Percentiles rank a stretch among this genome's conserved stretches.
Evolutionary conservation across 2,888 invertebrate species (phyloP).

Genomic region (Agrotis puta): DNA sequence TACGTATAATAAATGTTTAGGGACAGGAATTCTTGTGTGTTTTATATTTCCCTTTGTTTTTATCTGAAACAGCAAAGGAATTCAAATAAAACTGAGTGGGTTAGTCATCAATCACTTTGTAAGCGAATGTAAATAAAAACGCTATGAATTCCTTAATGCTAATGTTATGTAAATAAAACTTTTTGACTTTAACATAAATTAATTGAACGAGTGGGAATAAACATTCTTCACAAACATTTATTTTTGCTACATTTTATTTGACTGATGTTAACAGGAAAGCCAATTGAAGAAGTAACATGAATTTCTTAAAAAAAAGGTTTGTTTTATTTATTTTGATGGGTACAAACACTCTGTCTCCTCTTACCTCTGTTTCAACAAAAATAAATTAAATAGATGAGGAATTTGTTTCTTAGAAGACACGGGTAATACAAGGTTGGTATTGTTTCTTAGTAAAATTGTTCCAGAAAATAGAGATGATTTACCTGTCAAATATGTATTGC

Average conservation of each 20-base stretch:
- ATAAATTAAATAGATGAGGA: constrained; percentile 19
- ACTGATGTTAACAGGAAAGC: constrained; percentile 8
- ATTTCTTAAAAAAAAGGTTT: constrained; percentile 33
- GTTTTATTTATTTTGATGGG: constrained; percentile 38
- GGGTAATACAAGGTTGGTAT: neutral
- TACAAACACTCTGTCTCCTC: constrained; percentile 18
- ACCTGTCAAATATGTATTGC: no score
- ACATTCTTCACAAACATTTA: constrained; percentile 5
- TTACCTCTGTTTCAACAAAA: constrained; percentile 28
- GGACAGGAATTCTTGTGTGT: constrained; percentile 18
- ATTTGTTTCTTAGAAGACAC: neutral
- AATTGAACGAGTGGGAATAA: constrained; percentile 31
- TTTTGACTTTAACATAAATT: constrained; percentile 28
- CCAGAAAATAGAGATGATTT: no score
- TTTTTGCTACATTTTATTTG: constrained; percentile 20
- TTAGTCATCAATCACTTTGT: constrained; percentile 41
- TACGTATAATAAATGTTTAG: neutral
- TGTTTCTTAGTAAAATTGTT: neutral
- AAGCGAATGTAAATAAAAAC: constrained; percentile 35
- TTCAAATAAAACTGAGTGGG: constrained; percentile 29
- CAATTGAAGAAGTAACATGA: constrained; percentile 18
- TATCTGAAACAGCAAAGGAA: constrained; percentile 30
- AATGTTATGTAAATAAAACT: constrained; percentile 41
- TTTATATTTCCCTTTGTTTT: constrained; percentile 18
- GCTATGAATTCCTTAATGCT: constrained; percentile 31